Conservation (phyloP, 2,888 invertebrate genomes). For the Aplocera efformata region DNA sequence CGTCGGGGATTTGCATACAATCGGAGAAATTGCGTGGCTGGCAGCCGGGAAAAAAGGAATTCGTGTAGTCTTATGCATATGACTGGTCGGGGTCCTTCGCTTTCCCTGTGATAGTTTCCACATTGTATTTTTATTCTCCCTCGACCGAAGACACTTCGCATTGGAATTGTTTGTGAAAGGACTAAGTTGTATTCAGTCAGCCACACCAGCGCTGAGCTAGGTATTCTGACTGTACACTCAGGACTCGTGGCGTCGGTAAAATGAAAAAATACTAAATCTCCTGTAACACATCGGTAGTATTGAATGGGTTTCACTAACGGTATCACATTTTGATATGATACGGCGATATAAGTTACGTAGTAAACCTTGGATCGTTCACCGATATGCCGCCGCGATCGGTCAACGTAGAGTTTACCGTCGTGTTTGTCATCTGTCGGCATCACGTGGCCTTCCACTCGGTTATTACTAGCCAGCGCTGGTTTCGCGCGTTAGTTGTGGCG, state of each 20-base stretch:
- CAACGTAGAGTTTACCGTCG: slow-evolving; percentile 53
- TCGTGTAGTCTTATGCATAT: slow-evolving; percentile 61
- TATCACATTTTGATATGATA: slow-evolving; percentile 13
- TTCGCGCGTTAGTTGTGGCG: slow-evolving; percentile 70
- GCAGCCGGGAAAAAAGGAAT: slow-evolving; percentile 59
- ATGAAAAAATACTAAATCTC: no score
- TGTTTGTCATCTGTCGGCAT: slow-evolving; percentile 73
- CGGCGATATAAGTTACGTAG: slow-evolving; percentile 28
- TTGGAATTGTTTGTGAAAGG: slow-evolving; percentile 7
- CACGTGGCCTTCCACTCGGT: slow-evolving; percentile 71
- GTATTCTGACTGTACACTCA: no score
- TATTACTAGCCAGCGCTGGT: slow-evolving; percentile 60
- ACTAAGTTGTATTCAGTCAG: neutral
- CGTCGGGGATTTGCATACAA: slow-evolving; percentile 75
- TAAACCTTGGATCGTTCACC: slow-evolving; percentile 43
- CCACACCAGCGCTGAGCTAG: no score
- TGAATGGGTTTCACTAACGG: slow-evolving; percentile 1
- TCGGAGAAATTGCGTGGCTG: slow-evolving; percentile 73
- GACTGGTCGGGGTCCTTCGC: slow-evolving; percentile 41
- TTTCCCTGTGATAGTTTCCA: slow-evolving; percentile 32
- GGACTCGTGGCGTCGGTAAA: no score
- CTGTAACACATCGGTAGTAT: no score
- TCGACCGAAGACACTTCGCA: slow-evolving; percentile 10
- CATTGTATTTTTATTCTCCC: slow-evolving; percentile 19
- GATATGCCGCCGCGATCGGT: slow-evolving; percentile 52